Evolutionary conservation across 2,113 vertebrate genomes (phyloP), one percentile per base, ranked within the genome.

Genomic region (Leucosticte australis): DNA sequence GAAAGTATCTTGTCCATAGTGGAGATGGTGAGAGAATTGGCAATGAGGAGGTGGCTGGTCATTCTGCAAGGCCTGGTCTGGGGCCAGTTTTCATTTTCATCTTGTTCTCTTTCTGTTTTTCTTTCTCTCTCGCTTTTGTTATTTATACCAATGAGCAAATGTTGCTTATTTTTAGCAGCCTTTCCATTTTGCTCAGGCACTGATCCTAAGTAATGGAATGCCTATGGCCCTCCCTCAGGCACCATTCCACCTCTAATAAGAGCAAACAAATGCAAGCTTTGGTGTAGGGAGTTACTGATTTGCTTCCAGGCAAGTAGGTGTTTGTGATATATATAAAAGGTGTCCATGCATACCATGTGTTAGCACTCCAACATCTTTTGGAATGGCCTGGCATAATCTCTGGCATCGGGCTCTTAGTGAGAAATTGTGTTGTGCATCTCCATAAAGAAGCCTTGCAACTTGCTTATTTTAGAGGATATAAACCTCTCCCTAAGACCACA

Each of bases 111-210:
- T 94, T 95, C 86, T 94, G 78, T 91, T 94, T 96, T 95, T 93
- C 79, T 93, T 91, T 91, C 94, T 90, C 63, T 69, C 75, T 91
- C 0, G 2, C 89, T 94, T 96, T 96, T 92, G 90, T 96, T 96
- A 96, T 96, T 97, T 95, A 96, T 96, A 96, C 83, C 89, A 89
- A 84, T 93, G 88, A 95, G 83, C 92, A 93, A 96, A 94, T 95
- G 95, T 83, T 94, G 44, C 69, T 92, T 97, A 96, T 96, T 96
- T 96, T 96, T 97, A 95, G 94, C 90, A 92, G 93, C 80, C 65
- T 92, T 96, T 97, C 86, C 65, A 81, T 94, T 89, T 95, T 93
- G 64, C 83, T 86, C 65, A 56, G 73, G 68, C 26, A 0, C 80
- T 87, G 88, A 82, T 93, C 86, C 80, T 44, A 68, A 88, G 88